Conservation (phyloP, 2,888 invertebrate genomes). For the Hemistola chrysoprasaria region DNA sequence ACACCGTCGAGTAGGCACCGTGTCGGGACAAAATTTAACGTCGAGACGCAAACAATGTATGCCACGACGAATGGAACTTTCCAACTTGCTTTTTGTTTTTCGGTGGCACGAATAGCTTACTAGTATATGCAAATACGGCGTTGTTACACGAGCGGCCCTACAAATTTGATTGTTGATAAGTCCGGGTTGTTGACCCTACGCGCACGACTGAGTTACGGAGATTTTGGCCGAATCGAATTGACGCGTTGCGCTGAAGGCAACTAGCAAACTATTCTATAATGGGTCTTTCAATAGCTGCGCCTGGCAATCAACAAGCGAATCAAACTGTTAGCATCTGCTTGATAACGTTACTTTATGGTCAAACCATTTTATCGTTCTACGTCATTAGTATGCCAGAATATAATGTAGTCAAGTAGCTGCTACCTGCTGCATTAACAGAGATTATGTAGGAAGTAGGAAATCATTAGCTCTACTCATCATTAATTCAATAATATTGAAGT, state of each 20-base stretch:
- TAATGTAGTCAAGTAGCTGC: no score
- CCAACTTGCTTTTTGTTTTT: constrained; percentile 38
- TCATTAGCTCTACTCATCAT: no score
- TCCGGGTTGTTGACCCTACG: constrained; percentile 69
- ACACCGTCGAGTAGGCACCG: constrained; percentile 23
- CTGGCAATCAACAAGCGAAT: constrained; percentile 25
- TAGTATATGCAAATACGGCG: constrained; percentile 59
- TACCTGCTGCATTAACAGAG: no score
- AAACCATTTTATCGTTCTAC: no score
- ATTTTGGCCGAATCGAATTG: constrained; percentile 59
- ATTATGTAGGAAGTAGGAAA: no score
- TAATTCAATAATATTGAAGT: no score
- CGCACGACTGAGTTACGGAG: constrained; percentile 64
- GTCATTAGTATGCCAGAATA: no score
- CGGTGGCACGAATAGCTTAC: constrained; percentile 36
- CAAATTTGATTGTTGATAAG: constrained; percentile 70
- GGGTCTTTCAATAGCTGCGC: constrained; percentile 18
- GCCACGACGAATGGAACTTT: constrained; percentile 34
- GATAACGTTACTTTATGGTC: constrained; percentile 13
- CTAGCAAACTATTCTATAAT: constrained; percentile 37
- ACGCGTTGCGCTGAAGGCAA: constrained; percentile 44
- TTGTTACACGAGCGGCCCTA: constrained; percentile 50
- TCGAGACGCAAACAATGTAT: constrained; percentile 34
- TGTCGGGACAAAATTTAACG: constrained; percentile 38
- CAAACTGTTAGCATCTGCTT: constrained; percentile 12